Evolutionary conservation across 2,888 invertebrate species (phyloP).

Genomic region (Caenorhabditis sp.): DNA sequence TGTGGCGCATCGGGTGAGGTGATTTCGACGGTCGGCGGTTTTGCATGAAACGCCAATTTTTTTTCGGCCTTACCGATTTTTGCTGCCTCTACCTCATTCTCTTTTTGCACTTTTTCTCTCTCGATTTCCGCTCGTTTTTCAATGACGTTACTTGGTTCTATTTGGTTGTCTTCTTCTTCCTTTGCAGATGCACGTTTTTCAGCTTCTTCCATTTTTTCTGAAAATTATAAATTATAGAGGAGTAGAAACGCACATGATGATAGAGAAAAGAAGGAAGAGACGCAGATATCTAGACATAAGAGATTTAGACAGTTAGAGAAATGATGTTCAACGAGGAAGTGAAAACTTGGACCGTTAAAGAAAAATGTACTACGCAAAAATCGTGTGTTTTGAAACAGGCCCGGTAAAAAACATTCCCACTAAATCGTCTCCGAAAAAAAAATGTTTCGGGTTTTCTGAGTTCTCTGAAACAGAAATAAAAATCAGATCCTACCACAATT

Average conservation of each 20-base stretch:
- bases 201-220: conserved; percentile 36
- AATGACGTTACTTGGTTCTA: conserved; percentile 7
- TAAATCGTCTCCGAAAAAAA: no score
- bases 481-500: no score
- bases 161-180: conserved; percentile 14
- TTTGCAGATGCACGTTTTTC: conserved; percentile 9
- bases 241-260: not conserved
- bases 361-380: no score
- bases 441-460: no score
- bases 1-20: conserved; percentile 44
- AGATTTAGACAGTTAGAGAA: not conserved
- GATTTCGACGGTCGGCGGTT: conserved; percentile 44
- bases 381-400: no score
- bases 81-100: no score
- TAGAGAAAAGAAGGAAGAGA: conserved; percentile 1
- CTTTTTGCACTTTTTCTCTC: conserved; percentile 11
- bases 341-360: not conserved
- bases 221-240: conserved; percentile 10
- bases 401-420: no score
- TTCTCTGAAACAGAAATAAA: no score
- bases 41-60: conserved; percentile 37
- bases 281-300: not conserved
- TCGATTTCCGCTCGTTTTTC: not conserved
- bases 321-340: not conserved
- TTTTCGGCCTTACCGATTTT: conserved; percentile 11